phyloP scores from a whole-genome alignment of 1,140 invertebrate genomes.

The Bombus terrestris region DNA sequence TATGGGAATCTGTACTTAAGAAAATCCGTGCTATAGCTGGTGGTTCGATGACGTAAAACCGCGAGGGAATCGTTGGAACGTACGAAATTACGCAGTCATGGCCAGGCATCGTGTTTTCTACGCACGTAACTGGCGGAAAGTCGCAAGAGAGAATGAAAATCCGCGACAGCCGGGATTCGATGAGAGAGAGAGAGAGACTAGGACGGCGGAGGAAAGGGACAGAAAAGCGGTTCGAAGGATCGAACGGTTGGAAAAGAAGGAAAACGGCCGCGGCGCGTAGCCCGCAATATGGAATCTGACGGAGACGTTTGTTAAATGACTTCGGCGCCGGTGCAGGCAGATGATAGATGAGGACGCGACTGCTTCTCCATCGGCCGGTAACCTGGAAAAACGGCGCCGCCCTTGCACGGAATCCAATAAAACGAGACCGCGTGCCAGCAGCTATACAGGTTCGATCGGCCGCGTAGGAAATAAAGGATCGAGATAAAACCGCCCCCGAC shows the following conservation, averaged over 20 bases:
- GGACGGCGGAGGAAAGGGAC: no score
- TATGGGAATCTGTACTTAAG: neutral
- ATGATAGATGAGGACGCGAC: constrained; percentile 68
- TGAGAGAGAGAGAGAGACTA: neutral
- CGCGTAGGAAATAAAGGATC: constrained; percentile 60
- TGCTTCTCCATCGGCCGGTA: constrained; percentile 51
- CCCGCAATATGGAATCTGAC: constrained; percentile 59
- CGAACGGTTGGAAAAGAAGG: constrained; percentile 21
- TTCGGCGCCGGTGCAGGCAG: constrained; percentile 50
- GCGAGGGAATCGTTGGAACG: neutral
- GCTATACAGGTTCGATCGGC: constrained; percentile 58
- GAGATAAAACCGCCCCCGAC: constrained; percentile 58
- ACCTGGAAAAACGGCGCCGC: constrained; percentile 66
- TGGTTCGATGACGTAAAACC: neutral
- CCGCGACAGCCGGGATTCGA: neutral
- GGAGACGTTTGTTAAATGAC: constrained; percentile 71
- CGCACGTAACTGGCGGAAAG: neutral
- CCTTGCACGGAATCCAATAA: constrained; percentile 69
- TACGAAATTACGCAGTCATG: neutral
- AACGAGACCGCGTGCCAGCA: constrained; percentile 56
- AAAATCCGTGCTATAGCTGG: no score
- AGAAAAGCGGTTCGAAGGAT: neutral
- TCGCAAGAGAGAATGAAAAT: neutral
- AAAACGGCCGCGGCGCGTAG: neutral
- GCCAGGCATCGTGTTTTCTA: neutral